These are phyloP conservation scores for Tryphoninae sp. DNA, from an alignment of 2,888 invertebrate genomes.

Conservation along the genomic window DNA sequence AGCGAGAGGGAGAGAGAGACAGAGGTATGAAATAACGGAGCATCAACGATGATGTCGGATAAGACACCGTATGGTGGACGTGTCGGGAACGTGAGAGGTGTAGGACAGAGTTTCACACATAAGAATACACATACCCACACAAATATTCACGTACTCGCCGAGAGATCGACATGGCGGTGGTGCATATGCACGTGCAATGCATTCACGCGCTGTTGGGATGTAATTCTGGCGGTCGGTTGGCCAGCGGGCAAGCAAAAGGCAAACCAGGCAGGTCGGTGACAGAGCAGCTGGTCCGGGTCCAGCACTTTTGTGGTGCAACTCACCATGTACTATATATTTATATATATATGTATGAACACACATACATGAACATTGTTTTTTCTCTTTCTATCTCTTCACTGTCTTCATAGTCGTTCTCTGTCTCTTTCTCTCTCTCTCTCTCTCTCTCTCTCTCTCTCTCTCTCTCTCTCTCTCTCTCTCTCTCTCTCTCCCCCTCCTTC, in stretches of 20 bases:
- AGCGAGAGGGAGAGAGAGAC: not conserved
- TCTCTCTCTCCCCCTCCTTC: constrained; percentile 26
- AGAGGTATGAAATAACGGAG: constrained; percentile 27
- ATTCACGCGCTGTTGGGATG: constrained; percentile 48
- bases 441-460: constrained; percentile 35
- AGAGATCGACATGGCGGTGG: constrained; percentile 45
- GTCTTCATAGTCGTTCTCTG: constrained; percentile 28
- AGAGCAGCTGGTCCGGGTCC: constrained; percentile 75
- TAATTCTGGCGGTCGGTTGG: constrained; percentile 62
- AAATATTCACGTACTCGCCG: constrained; percentile 10
- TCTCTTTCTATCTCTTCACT: constrained; percentile 40
- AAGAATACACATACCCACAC: constrained; percentile 4
- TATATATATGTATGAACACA: constrained; percentile 9
- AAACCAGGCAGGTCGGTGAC: constrained; percentile 68
- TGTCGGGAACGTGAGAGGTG: constrained; percentile 14
- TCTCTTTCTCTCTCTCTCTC: constrained; percentile 13
- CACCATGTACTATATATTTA: constrained; percentile 10
- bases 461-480: constrained; percentile 49
- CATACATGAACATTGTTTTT: constrained; percentile 19
- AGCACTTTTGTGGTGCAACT: constrained; percentile 60
- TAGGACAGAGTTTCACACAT: constrained; percentile 6
- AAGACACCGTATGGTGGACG: constrained; percentile 42
- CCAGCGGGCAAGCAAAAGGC: constrained; percentile 51
- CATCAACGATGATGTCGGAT: constrained; percentile 44
- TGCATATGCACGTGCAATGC: constrained; percentile 49